Evolutionary conservation across 2,113 vertebrate species (phyloP), one percentile per base, ranked within the genome.

Genomic region (Cricetomys ansorgei): DNA sequence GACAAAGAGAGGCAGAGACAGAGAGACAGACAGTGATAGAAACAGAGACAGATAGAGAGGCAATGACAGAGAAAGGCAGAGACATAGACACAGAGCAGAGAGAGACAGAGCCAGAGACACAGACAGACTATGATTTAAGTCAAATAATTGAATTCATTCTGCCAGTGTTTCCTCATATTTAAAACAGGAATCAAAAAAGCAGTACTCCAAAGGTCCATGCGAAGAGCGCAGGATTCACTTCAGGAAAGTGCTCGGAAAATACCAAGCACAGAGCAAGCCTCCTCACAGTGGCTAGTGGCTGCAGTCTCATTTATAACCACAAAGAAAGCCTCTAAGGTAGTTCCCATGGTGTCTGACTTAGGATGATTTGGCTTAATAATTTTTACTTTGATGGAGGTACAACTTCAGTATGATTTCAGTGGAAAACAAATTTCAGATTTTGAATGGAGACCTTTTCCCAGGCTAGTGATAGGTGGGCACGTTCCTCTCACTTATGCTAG

Each of bases 111-210:
- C 75, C n/a, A n/a, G n/a, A 77, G 27, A 12, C 75, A 34, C 23
- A 17, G 27, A 77, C 45, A 77, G 45, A 15, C 50, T 50, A 7
- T 87, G 55, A 72, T 34, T 84, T 67, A 81, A 8, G 11, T n/a
- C 53, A 85, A 59, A 37, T 75, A 53, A 64, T 7, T 29, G 29
- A 40, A 77, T 31, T 89, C 43, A 64, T 64, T 85, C 81, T 95
- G 83, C 29, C 59, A 65, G 1, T n/a, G 19, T 85, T 92, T 95
- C 29, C 23, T 77, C 15, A 77, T 40, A 16, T 77, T 11, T 77
- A 62, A 91, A 95, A 87, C 45, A 48, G 75, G 27, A 89, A 75
- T 88, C 91, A 45, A 89, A 89, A 16, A 37, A 81, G 29, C 9
- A n/a, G 45, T 77, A 23, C 62, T 83, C 23, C 76, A 57, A 62